Evolutionary conservation across 2,113 vertebrate species (phyloP).

Genomic region (Sorex fumeus): DNA sequence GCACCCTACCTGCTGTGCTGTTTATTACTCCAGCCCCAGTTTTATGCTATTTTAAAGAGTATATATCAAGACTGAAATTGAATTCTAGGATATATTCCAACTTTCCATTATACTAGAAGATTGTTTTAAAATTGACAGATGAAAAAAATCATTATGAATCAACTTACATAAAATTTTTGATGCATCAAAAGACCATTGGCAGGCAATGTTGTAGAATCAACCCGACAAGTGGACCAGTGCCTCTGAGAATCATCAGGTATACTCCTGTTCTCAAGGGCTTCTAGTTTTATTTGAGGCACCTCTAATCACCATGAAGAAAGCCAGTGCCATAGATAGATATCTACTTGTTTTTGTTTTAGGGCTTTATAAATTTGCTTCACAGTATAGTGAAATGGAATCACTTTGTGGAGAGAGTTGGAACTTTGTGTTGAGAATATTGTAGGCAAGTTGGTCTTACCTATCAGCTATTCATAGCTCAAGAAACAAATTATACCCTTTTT

Average conservation of each 20-base stretch:
- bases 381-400: slow-evolving; percentile 37
- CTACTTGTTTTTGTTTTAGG: slow-evolving; percentile 30
- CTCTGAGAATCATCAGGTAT: neutral
- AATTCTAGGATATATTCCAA: neutral
- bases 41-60: slow-evolving; percentile 54
- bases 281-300: neutral
- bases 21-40: no score
- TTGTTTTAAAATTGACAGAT: slow-evolving; percentile 17
- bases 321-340: neutral
- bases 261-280: neutral
- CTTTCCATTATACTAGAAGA: neutral
- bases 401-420: slow-evolving; percentile 18
- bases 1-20: no score
- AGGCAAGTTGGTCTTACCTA: slow-evolving; percentile 54
- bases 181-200: slow-evolving; percentile 8
- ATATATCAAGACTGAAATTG: slow-evolving; percentile 22
- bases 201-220: neutral
- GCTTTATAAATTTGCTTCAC: slow-evolving; percentile 60
- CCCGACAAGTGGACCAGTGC: neutral
- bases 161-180: neutral
- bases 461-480: slow-evolving; percentile 43
- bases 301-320: slow-evolving; percentile 1
- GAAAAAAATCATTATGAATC: slow-evolving; percentile 16
- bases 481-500: neutral
- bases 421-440: neutral